Conservation (phyloP, 1,140 invertebrate genomes). For the Ceratosolen fusciceps region DNA sequence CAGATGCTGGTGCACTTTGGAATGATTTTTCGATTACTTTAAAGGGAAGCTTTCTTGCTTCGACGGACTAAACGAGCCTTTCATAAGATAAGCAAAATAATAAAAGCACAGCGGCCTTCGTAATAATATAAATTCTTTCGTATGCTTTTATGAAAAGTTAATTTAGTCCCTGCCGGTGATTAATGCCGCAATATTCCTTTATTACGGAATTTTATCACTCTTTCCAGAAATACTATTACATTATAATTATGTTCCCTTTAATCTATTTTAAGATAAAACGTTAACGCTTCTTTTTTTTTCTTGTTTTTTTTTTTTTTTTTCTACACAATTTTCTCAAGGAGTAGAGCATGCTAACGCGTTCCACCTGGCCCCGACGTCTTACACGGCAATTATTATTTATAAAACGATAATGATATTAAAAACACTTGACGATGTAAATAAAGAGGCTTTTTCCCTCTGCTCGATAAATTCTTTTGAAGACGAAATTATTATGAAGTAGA, state of each 20-base stretch:
- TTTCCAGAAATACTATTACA: not conserved
- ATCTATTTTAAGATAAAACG: not conserved
- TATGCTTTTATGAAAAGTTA: not conserved
- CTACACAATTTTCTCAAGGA: too few species aligned
- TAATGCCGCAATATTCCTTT: not conserved
- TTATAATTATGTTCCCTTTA: conserved; percentile 9
- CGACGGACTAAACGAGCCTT: not conserved
- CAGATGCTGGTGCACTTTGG: not conserved
- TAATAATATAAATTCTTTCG: not conserved
- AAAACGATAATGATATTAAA: not conserved
- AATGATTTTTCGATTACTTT: not conserved
- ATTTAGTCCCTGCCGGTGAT: not conserved
- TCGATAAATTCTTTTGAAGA: too few species aligned
- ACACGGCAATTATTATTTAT: not conserved
- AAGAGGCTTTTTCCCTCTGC: too few species aligned
- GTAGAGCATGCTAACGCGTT: not conserved
- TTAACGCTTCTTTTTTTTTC: too few species aligned
- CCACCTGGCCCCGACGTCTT: not conserved
- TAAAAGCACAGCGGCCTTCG: not conserved
- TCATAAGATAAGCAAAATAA: not conserved
- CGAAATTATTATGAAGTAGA: too few species aligned
- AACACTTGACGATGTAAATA: not conserved
- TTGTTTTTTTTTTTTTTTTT: too few species aligned
- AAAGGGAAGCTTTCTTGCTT: not conserved
- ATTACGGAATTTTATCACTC: not conserved